phyloP scores from a whole-genome alignment of 2,113 vertebrate genomes.

The Apodemus speciosus region DNA sequence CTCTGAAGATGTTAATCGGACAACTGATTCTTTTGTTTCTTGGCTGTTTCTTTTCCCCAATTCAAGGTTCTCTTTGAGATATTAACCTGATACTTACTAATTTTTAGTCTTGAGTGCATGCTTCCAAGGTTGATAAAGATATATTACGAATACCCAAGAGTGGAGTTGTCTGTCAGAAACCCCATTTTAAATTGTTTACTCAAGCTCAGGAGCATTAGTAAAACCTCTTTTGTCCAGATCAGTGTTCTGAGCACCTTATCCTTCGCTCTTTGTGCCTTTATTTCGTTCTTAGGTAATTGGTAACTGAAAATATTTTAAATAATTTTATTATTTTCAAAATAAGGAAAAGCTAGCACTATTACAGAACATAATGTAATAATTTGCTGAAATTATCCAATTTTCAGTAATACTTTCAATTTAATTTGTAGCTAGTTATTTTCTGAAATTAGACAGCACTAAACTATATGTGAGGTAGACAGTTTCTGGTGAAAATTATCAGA shows the following conservation, averaged over 20 bases:
- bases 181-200: background rate
- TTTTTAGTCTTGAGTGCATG: background rate
- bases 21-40: conserved; percentile 39
- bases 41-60: conserved; percentile 13
- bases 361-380: conserved; percentile 18
- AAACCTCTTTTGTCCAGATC: background rate
- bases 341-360: background rate
- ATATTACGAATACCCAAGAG: background rate
- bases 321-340: conserved; percentile 27
- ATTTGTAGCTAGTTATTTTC: conserved; percentile 45
- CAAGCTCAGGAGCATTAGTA: background rate
- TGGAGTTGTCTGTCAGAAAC: background rate
- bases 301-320: conserved; percentile 38
- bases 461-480: background rate
- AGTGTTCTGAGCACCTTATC: background rate
- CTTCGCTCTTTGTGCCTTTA: background rate
- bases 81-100: conserved; percentile 26
- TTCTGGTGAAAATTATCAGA: conserved; percentile 54
- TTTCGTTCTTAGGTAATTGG: background rate
- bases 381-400: conserved; percentile 26
- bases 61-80: conserved; percentile 66
- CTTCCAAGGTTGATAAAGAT: background rate
- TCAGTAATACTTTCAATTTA: background rate
- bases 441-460: conserved; percentile 23
- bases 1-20: conserved; percentile 57